phyloP scores from a whole-genome alignment of 2,797 vertebrate species.

The Taenioides sp. region DNA sequence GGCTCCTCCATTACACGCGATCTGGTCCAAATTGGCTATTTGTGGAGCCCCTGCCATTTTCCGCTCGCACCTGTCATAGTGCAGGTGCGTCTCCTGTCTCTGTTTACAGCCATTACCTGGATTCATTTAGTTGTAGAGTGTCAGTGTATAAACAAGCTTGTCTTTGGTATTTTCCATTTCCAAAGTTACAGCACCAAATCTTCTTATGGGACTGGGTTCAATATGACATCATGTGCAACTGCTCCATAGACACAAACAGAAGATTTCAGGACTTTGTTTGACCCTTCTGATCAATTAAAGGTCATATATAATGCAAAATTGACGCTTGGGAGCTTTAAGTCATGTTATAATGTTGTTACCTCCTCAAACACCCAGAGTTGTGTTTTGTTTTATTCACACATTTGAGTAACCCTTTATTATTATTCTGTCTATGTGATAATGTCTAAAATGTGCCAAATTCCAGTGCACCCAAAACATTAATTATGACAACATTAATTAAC shows the following conservation, averaged over 20 bases:
- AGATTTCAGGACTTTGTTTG: not conserved
- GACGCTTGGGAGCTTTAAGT: no score
- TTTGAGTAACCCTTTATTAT: no score
- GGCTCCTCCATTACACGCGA: constrained; percentile 2
- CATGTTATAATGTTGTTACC: no score
- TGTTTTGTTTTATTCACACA: no score
- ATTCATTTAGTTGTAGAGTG: not conserved
- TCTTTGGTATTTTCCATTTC: not conserved
- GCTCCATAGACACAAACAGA: not conserved
- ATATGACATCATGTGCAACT: not conserved
- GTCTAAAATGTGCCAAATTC: no score
- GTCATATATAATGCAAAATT: no score
- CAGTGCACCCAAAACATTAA: no score
- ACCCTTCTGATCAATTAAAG: no score
- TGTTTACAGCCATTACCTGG: not conserved
- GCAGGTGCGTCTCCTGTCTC: not conserved
- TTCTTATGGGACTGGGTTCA: not conserved
- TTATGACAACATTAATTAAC: no score
- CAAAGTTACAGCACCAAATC: not conserved
- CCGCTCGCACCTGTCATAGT: constrained; percentile 4
- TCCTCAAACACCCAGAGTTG: no score
- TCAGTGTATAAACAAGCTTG: not conserved
- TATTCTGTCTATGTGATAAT: no score
- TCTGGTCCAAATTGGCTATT: not conserved
- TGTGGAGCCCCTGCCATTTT: not conserved